Conservation (phyloP, 2,888 invertebrate species). For the Junonia oenone region DNA sequence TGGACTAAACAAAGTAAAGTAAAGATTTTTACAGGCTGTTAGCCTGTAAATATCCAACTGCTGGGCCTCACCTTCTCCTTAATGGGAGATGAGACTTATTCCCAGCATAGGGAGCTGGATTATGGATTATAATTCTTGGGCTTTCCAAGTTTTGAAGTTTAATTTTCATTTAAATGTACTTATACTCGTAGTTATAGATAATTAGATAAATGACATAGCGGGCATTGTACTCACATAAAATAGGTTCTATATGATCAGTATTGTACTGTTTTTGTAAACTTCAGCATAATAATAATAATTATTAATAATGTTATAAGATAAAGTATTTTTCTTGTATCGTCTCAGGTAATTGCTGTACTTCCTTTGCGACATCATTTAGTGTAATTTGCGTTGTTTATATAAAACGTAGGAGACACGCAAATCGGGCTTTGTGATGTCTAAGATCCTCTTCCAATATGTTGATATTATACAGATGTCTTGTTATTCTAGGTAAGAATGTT, state of each 20-base stretch:
- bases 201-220: neutral
- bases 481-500: conserved; percentile 48
- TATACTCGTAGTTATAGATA: too few species aligned
- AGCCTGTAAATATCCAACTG: too few species aligned
- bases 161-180: too few species aligned
- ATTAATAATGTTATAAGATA: conserved; percentile 14
- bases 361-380: conserved; percentile 65
- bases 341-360: conserved; percentile 55
- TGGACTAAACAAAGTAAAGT: too few species aligned
- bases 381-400: conserved; percentile 71
- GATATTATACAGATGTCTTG: conserved; percentile 40
- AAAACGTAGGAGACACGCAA: conserved; percentile 56
- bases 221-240: neutral
- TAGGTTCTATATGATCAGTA: neutral
- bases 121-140: too few species aligned
- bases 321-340: conserved; percentile 20
- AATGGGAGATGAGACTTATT: too few species aligned
- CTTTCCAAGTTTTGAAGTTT: too few species aligned
- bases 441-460: conserved; percentile 44
- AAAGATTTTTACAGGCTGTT: too few species aligned
- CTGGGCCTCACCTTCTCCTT: too few species aligned
- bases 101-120: too few species aligned
- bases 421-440: conserved; percentile 40
- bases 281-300: conserved; percentile 7
- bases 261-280: neutral